These are phyloP conservation scores for Phymanthus crucifer DNA, from an alignment of 92 coral and sea anemone species.

Conservation along the genomic window DNA sequence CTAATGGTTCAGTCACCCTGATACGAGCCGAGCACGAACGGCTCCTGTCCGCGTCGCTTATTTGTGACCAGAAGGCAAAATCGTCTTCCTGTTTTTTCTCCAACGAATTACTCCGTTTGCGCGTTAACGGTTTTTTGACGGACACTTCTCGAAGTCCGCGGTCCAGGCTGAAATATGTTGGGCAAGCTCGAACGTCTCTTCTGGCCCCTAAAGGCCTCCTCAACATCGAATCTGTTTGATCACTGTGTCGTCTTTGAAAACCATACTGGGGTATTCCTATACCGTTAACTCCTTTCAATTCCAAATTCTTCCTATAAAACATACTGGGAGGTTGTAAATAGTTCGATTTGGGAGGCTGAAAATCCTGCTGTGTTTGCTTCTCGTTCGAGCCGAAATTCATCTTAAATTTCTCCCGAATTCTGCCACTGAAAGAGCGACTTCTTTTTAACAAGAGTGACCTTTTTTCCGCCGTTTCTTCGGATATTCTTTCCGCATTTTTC, in stretches of 20 bases:
- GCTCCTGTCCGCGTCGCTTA: slow-evolving; percentile 21
- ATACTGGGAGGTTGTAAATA: slow-evolving; percentile 14
- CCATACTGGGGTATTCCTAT: background rate
- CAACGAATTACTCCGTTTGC: slow-evolving; percentile 22
- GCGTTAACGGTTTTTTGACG: slow-evolving; percentile 3
- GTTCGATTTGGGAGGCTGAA: background rate
- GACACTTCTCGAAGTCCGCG: slow-evolving; percentile 5
- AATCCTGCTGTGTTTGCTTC: background rate
- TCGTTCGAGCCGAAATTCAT: background rate
- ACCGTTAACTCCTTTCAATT: background rate
- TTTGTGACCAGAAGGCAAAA: slow-evolving; percentile 30
- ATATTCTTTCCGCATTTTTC: background rate
- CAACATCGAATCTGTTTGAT: slow-evolving; percentile 27
- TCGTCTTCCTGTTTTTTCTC: background rate
- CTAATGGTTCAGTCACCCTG: slow-evolving; percentile 8
- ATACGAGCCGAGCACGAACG: slow-evolving; percentile 30
- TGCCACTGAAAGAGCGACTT: slow-evolving; percentile 22
- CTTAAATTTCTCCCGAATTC: slow-evolving; percentile 24
- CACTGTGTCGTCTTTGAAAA: slow-evolving; percentile 22
- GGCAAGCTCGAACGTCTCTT: background rate
- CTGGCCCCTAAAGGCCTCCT: slow-evolving; percentile 3
- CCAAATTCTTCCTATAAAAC: slow-evolving; percentile 9
- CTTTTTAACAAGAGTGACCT: slow-evolving; percentile 1
- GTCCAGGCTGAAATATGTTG: slow-evolving; percentile 12
- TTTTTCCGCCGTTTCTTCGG: slow-evolving; percentile 1